phyloP scores from a whole-genome alignment of 1,140 invertebrate genomes.

The Tribolium castaneum region DNA sequence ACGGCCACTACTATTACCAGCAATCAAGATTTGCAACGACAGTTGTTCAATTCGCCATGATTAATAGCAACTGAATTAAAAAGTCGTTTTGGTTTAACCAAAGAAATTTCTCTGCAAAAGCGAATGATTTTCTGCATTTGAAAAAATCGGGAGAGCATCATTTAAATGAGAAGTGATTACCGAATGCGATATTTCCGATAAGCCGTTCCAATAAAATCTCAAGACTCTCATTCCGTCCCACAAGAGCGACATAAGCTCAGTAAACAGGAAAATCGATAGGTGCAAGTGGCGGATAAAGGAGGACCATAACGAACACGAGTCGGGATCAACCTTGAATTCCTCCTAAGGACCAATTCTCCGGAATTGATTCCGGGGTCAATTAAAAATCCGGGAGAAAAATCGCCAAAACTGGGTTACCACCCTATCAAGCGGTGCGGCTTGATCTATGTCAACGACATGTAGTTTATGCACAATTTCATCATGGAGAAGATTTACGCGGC shows the following conservation, averaged over 20 bases:
- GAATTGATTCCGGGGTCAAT: conserved; percentile 16
- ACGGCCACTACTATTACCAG: background rate
- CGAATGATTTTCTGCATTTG: background rate
- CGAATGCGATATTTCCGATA: conserved; percentile 30
- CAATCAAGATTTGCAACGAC: background rate
- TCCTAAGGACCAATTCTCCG: conserved; percentile 14
- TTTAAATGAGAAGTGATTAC: conserved; percentile 26
- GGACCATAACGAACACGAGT: conserved; percentile 26
- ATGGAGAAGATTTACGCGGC: conserved; percentile 6
- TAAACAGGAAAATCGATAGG: conserved; percentile 40
- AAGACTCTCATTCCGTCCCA: conserved; percentile 27
- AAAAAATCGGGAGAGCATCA: conserved; percentile 10
- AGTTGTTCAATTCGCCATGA: background rate
- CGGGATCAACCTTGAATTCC: conserved; percentile 22
- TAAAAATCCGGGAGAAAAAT: background rate
- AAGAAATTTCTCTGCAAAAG: background rate
- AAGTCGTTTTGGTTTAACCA: background rate
- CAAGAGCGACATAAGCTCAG: conserved; percentile 35
- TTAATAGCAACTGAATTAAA: background rate
- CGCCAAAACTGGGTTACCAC: conserved; percentile 17
- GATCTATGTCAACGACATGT: conserved; percentile 27
- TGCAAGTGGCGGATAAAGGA: conserved; percentile 40
- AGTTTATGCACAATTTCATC: conserved; percentile 32
- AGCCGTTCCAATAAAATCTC: conserved; percentile 24
- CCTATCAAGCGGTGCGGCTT: conserved; percentile 16